Evolutionary conservation across 2,888 invertebrate species (phyloP).

Genomic region (Scaptomyza parva): DNA sequence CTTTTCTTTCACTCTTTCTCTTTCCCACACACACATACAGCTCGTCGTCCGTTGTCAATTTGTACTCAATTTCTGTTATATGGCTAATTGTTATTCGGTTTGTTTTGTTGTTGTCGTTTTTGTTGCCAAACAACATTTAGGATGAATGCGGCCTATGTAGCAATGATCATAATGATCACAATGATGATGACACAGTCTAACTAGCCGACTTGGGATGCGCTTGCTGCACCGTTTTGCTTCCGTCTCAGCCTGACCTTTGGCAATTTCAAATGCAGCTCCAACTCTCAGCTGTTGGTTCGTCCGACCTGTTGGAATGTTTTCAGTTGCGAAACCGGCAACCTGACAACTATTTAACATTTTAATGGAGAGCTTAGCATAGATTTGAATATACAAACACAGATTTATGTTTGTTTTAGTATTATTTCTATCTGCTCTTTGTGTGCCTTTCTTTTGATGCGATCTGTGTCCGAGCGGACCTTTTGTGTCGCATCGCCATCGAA

Average conservation of each 20-base stretch:
- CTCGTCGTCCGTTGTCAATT: constrained; percentile 58
- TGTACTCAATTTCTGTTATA: constrained; percentile 73
- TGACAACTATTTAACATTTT: constrained; percentile 61
- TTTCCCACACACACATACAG: not conserved
- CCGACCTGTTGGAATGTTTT: constrained; percentile 42
- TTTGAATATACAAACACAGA: constrained; percentile 70
- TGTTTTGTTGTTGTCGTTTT: constrained; percentile 8
- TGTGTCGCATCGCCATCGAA: constrained; percentile 54
- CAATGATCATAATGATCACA: constrained; percentile 39
- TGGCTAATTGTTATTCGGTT: constrained; percentile 70
- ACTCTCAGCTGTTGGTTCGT: constrained; percentile 25
- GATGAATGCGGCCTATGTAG: constrained; percentile 51
- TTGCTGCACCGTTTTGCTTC: constrained; percentile 43
- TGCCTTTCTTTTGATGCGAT: constrained; percentile 57
- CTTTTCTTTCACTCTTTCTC: constrained; percentile 75
- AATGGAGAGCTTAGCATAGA: constrained; percentile 64
- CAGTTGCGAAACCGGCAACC: constrained; percentile 58
- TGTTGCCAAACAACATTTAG: constrained; percentile 75
- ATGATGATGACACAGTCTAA: constrained; percentile 56
- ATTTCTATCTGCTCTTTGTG: constrained; percentile 20
- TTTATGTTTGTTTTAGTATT: constrained; percentile 33
- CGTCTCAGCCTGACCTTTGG: constrained; percentile 71
- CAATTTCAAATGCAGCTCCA: constrained; percentile 66
- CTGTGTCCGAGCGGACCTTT: constrained; percentile 23
- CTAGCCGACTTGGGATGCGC: constrained; percentile 38